Evolutionary conservation across 2,113 vertebrate species (phyloP), one percentile per base, ranked within the genome.

Genomic region (Montifringilla adamsi): DNA sequence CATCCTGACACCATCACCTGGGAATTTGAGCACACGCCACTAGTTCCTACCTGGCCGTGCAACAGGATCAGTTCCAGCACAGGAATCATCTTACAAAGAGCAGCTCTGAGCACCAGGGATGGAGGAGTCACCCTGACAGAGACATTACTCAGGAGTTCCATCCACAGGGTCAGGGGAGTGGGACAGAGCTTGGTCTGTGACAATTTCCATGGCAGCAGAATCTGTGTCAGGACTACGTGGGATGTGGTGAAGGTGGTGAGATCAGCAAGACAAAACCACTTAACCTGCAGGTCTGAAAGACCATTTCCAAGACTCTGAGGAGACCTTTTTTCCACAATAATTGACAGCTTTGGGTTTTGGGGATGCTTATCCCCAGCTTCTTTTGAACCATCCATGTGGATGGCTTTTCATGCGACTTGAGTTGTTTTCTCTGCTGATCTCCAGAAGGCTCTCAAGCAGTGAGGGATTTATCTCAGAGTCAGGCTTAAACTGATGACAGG

Each of bases 151-250:
- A 11, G n/a, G 37, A 60, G 23, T 3, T 68, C 31, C 56, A n/a
- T 8, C 43, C 41, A 23, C 56, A 28, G 26, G 4, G 4, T 22
- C 9, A 2, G 35, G 17, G 16, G 18, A 44, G 3, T 1, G 15
- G 59, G 59, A 60, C 69, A 84, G 73, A 75, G 10, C 22, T 63
- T 64, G 79, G 26, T 21, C 52, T 47, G 21, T 23, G 74, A 41
- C 22, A 19, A 44, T 22, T 69, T 43, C 76, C 30, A 3, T 4
- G 21, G 28, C 50, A 66, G 73, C 43, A 44, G 37, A n/a, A 13
- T 30, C 35, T 27, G 0, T 0, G 1, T 6, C 60, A 63, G 47
- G 30, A 39, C 30, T 3, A 3, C 5, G n/a, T 44, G 31, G 56
- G 1, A 1, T 19, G n/a, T 50, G 59, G 66, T 8, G 37, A 21